These are phyloP conservation scores for Danaus chrysippus DNA, from an alignment of 2,888 invertebrate genomes.

Conservation along the genomic window DNA sequence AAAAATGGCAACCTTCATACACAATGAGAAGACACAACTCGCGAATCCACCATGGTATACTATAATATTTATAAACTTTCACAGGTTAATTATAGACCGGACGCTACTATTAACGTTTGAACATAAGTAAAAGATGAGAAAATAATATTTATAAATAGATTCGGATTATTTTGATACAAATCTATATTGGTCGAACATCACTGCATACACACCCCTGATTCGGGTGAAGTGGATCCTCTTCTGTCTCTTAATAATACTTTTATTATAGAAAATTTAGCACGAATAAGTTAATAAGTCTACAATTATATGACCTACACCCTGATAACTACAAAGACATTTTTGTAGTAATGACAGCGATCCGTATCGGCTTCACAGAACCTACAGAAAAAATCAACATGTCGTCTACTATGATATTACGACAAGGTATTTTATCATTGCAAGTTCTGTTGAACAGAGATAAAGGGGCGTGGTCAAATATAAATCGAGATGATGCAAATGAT, in stretches of 20 bases:
- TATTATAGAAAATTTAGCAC: constrained; percentile 68
- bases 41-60: constrained; percentile 68
- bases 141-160: constrained; percentile 81
- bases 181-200: constrained; percentile 73
- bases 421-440: constrained; percentile 68
- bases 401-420: constrained; percentile 67
- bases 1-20: constrained; percentile 77
- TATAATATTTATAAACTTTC: constrained; percentile 79
- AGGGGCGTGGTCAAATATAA: constrained; percentile 54
- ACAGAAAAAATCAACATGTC: constrained; percentile 79
- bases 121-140: constrained; percentile 79
- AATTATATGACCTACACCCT: constrained; percentile 78
- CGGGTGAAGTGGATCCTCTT: constrained; percentile 74
- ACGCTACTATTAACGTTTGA: constrained; percentile 78
- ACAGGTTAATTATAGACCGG: constrained; percentile 76
- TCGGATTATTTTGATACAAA: constrained; percentile 78
- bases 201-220: constrained; percentile 77
- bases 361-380: constrained; percentile 79
- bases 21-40: constrained; percentile 63
- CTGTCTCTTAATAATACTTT: constrained; percentile 62
- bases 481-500: constrained; percentile 49
- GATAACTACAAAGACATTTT: constrained; percentile 79
- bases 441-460: constrained; percentile 53
- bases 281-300: constrained; percentile 68
- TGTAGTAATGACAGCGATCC: constrained; percentile 77